phyloP scores from a whole-genome alignment of 64 coral and sea anemone genomes.

The Montipora sp. region DNA sequence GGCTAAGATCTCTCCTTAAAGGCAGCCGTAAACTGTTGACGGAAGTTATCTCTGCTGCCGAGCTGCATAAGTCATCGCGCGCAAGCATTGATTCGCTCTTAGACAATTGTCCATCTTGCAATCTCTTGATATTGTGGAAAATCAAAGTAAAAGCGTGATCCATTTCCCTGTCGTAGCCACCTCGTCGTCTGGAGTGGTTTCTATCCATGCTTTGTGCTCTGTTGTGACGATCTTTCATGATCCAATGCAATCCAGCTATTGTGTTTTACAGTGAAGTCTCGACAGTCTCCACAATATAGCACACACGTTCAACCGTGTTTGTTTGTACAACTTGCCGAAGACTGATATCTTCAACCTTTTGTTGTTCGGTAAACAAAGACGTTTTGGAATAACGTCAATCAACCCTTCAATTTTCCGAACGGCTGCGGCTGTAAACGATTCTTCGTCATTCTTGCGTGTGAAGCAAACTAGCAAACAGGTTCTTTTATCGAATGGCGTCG shows the following conservation, averaged over 20 bases:
- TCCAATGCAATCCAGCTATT: neutral
- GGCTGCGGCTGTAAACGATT: neutral
- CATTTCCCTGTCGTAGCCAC: constrained; percentile 23
- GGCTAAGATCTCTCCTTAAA: neutral
- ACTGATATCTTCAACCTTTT: neutral
- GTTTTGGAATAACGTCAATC: neutral
- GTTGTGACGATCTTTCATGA: constrained; percentile 4
- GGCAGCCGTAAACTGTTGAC: neutral
- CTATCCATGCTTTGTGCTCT: neutral
- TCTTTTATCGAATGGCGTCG: neutral
- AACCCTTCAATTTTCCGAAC: neutral
- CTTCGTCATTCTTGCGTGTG: neutral
- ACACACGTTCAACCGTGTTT: neutral
- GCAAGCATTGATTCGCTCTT: neutral
- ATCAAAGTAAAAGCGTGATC: constrained; percentile 37
- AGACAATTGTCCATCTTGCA: constrained; percentile 28
- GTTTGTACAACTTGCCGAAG: neutral
- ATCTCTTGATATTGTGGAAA: constrained; percentile 45
- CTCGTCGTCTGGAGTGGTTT: neutral
- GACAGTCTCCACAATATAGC: neutral
- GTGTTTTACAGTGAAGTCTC: neutral
- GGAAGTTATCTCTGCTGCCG: neutral
- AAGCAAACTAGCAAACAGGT: neutral
- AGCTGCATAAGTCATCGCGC: neutral
- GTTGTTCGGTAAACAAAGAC: neutral